These are phyloP conservation scores for Lasioglossum albipes DNA, from an alignment of 1,140 invertebrate genomes.

Conservation along the genomic window DNA sequence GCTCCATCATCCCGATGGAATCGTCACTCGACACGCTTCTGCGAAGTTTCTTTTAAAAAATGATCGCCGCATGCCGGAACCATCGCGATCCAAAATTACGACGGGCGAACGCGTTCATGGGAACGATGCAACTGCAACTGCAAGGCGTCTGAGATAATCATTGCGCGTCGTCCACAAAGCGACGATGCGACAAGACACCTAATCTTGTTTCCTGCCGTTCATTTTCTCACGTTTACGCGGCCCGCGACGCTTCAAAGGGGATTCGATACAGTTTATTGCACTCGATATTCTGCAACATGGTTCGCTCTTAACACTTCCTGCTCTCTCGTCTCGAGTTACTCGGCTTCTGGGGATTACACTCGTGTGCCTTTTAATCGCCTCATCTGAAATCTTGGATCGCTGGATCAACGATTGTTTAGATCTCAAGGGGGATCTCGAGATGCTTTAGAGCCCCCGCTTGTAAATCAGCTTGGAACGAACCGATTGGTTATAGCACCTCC, in stretches of 20 bases:
- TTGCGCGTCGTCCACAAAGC: conserved; percentile 32
- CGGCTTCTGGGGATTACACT: neutral
- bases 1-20: conserved; percentile 21
- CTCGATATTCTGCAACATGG: neutral
- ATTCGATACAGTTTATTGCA: conserved; percentile 3
- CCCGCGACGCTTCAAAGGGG: neutral
- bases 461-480: too few species aligned
- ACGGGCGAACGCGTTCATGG: conserved; percentile 1
- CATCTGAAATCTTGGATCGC: too few species aligned
- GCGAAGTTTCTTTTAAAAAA: neutral
- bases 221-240: neutral
- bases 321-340: neutral
- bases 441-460: too few species aligned
- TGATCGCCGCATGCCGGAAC: conserved; percentile 22
- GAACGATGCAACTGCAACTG: conserved; percentile 10
- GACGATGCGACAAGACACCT: neutral
- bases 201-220: neutral
- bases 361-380: too few species aligned
- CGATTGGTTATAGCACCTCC: too few species aligned
- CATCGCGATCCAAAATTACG: conserved; percentile 36
- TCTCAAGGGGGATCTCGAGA: too few species aligned
- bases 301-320: neutral
- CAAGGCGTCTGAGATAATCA: conserved; percentile 29
- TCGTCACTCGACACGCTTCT: neutral
- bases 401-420: neutral